Evolutionary conservation across 2,113 vertebrate genomes (phyloP), one percentile per base, ranked within the genome.

Genomic region (Mormyrus iriodes): DNA sequence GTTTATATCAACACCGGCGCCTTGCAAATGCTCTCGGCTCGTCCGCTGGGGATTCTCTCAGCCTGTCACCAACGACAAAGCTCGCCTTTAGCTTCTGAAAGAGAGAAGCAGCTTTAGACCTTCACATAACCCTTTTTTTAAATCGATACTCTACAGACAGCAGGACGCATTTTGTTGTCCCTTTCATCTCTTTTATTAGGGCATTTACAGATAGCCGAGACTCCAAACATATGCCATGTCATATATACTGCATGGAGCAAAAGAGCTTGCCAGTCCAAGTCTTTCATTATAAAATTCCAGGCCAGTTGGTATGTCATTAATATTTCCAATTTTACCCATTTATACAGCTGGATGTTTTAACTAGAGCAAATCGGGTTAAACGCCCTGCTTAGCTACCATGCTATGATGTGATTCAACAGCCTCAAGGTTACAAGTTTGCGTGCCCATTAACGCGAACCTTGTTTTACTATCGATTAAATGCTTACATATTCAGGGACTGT

Each of bases 311-410:
- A 5, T 44, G 19, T 48, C 82, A 84, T 84, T 84, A 84, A 84
- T 84, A 84, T 84, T 84, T 84, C 21, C 82, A 84, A 84, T 84
- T 84, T 24, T 48, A 84, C 44, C 82, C 82, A 84, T 84, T 46
- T 48, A 84, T 48, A 84, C 82, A 84, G 19, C 9, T 84, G 82
- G 39, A 84, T 84, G n/a, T n/a, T 84, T 48, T 48, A 44, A 84
- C 44, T 48, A 84, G 44, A 84, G 82, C 82, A 84, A 84, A 84
- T 84, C 82, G 21, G 44, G 82, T 84, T 84, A 48, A 35, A 79
- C 6, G 73, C 7, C 5, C 17, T 79, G 82, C 42, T 84, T 42
- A 82, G 76, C 10, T 19, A 48, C 82, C 82, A 48, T n/a, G 42
- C 82, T 21, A n/a, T 84, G 42, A 42, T 46, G 44, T 39, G 35